Evolutionary conservation across 2,888 invertebrate species (phyloP).

Genomic region (Drosophila anomalipes): DNA sequence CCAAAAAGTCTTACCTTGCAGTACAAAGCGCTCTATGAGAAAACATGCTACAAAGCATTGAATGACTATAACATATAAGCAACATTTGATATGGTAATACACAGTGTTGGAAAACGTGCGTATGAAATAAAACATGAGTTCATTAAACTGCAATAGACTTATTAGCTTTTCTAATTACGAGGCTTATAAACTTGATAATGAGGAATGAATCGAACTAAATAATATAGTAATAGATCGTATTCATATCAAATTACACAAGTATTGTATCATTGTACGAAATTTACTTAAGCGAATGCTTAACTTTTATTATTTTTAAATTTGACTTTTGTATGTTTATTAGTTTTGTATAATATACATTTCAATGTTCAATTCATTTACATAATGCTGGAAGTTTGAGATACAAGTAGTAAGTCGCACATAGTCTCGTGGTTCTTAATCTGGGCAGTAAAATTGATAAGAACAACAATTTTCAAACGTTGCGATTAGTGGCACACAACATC

Average conservation of each 20-base stretch:
- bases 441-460: not conserved
- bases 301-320: not conserved
- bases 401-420: not conserved
- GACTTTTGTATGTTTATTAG: not conserved
- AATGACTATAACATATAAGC: constrained; percentile 62
- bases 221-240: not conserved
- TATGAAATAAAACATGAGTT: constrained; percentile 18
- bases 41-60: constrained; percentile 57
- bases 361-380: not conserved
- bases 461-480: not conserved
- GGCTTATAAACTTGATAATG: not conserved
- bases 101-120: constrained; percentile 51
- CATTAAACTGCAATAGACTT: constrained; percentile 7
- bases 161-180: not conserved
- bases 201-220: not conserved
- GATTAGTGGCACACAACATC: not conserved
- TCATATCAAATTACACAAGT: not conserved
- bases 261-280: not conserved
- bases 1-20: constrained; percentile 51
- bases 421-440: not conserved
- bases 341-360: not conserved
- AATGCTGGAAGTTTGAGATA: not conserved
- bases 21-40: constrained; percentile 41
- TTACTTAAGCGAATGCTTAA: not conserved
- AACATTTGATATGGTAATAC: constrained; percentile 73